Percentiles rank a stretch among this genome's conserved stretches.
phyloP scores from a whole-genome alignment of 2,888 invertebrate genomes.

The Agapetus fuscipes region DNA sequence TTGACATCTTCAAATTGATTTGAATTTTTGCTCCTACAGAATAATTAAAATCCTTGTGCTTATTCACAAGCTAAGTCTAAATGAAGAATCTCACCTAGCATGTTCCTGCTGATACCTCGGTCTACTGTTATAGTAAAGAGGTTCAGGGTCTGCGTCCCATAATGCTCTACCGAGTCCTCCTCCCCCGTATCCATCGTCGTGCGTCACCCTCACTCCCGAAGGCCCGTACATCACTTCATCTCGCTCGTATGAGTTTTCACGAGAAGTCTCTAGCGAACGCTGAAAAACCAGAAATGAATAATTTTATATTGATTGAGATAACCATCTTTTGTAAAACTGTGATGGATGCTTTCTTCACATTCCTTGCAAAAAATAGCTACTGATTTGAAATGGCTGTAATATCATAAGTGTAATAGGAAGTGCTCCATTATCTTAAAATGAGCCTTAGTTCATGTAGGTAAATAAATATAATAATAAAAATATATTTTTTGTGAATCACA shows the following conservation, averaged over 20 bases:
- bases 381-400: too few relatives aligned
- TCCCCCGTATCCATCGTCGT: slow-evolving; percentile 34
- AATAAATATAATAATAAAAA: too few relatives aligned
- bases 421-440: too few relatives aligned
- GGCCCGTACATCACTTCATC: slow-evolving; percentile 43
- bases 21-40: neutral
- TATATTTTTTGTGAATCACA: too few relatives aligned
- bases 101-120: slow-evolving; percentile 40
- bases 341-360: too few relatives aligned
- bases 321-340: neutral
- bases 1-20: neutral
- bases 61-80: too few relatives aligned
- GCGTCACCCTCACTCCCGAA: slow-evolving; percentile 27
- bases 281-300: slow-evolving; percentile 34
- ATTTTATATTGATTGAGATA: neutral
- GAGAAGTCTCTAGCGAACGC: slow-evolving; percentile 66
- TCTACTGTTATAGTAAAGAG: slow-evolving; percentile 81
- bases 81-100: slow-evolving; percentile 35
- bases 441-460: too few relatives aligned
- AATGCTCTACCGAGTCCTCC: slow-evolving; percentile 30
- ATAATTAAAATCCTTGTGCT: too few relatives aligned
- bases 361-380: too few relatives aligned
- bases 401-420: too few relatives aligned
- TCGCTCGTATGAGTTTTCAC: slow-evolving; percentile 76
- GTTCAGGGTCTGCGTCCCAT: slow-evolving; percentile 48